Evolutionary conservation across 2,113 vertebrate species (phyloP).

Genomic region (Illadopsis cleaveri): DNA sequence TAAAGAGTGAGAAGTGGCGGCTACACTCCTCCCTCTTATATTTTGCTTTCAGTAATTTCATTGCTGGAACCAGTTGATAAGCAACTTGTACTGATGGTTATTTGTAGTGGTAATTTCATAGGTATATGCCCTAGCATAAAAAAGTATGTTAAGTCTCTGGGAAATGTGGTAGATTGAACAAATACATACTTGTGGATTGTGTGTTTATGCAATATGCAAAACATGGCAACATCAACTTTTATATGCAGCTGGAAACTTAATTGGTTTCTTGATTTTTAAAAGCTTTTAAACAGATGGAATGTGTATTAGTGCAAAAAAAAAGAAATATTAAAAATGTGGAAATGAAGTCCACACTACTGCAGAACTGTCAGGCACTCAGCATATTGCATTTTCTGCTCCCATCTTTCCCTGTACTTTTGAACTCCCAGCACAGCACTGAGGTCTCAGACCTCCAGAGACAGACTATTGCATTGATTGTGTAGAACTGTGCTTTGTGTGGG

Average conservation of each 20-base stretch:
- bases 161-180: not conserved
- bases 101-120: not conserved
- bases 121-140: not conserved
- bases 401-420: not conserved
- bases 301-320: not conserved
- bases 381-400: not conserved
- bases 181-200: not conserved
- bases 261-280: not conserved
- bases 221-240: not conserved
- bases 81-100: not conserved
- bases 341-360: fast-evolving
- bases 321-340: not conserved
- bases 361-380: not conserved
- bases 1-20: not conserved
- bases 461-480: not conserved
- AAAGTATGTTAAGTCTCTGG: not conserved
- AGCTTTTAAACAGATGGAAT: not conserved
- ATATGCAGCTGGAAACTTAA: not conserved
- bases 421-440: not conserved
- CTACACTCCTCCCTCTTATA: not conserved
- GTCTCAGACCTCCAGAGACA: not conserved
- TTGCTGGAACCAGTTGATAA: not conserved
- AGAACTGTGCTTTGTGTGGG: not conserved
- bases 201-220: not conserved
- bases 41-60: not conserved